Conservation (phyloP, 2,113 vertebrate genomes). For the Ranitomeya variabilis region DNA sequence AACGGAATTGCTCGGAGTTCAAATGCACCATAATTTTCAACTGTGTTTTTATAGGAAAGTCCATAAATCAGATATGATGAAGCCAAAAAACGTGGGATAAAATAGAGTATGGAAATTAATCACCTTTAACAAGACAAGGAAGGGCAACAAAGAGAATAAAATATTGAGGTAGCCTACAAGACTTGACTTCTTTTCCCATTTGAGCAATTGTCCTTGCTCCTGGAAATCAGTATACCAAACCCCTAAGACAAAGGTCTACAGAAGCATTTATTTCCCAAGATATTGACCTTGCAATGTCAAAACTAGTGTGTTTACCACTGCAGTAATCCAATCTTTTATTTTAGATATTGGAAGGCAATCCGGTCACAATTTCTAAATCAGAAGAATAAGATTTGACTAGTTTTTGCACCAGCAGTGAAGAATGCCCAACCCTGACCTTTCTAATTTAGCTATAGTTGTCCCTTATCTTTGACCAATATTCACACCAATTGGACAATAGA, state of each 20-base stretch:
- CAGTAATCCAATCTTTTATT: too few species aligned
- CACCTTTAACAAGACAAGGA: constrained; percentile 11
- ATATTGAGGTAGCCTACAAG: not conserved
- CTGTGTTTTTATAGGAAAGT: constrained; percentile 11
- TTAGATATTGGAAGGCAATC: too few species aligned
- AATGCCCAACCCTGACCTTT: too few species aligned
- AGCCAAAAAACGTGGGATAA: not conserved
- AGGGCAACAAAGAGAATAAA: not conserved
- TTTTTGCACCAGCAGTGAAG: too few species aligned
- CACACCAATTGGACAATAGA: too few species aligned
- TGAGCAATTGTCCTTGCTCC: not conserved
- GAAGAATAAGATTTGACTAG: too few species aligned
- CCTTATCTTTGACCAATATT: too few species aligned
- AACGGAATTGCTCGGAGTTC: not conserved
- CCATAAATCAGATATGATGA: constrained; percentile 11
- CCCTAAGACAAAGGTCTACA: not conserved
- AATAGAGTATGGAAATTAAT: not conserved
- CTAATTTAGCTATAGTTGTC: too few species aligned
- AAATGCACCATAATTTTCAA: not conserved
- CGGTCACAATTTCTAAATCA: too few species aligned
- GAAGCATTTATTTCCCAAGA: not conserved
- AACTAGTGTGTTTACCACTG: too few species aligned
- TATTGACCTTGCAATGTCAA: not conserved
- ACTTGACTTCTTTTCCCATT: not conserved
- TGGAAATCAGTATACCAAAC: not conserved